A percentile compares a stretch with the other conserved stretches of the same genome.
These are phyloP conservation scores for Drosophila nikananu DNA, from an alignment of 1,140 invertebrate genomes.

Conservation along the genomic window DNA sequence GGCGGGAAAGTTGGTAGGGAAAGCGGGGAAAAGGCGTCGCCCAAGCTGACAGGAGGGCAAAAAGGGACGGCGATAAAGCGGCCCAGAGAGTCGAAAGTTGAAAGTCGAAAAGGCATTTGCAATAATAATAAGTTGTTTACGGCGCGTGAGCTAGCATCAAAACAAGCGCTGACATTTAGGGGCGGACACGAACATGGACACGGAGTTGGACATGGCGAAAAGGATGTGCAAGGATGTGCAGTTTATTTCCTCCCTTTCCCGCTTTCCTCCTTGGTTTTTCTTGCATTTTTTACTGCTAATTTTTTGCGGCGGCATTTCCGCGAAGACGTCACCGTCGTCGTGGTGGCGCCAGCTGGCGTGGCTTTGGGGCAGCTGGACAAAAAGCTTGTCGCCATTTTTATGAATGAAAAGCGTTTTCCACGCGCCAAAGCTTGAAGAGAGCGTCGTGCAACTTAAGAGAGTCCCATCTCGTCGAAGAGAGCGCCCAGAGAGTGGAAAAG, in stretches of 20 bases:
- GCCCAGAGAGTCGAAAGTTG: constrained; percentile 9
- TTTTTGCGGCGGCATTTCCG: constrained; percentile 36
- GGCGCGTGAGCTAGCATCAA: constrained; percentile 82
- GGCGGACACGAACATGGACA: constrained; percentile 73
- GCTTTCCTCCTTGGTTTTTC: background rate
- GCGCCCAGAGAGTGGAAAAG: constrained; percentile 16
- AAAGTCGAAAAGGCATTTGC: constrained; percentile 59
- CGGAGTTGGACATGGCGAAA: constrained; percentile 49
- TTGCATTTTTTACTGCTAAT: constrained; percentile 24
- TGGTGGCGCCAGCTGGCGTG: constrained; percentile 71
- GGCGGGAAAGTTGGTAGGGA: constrained; percentile 26
- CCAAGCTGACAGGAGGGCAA: constrained; percentile 12
- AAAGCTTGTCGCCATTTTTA: constrained; percentile 80
- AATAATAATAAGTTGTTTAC: constrained; percentile 84
- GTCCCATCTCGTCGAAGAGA: background rate
- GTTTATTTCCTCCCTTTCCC: constrained; percentile 3
- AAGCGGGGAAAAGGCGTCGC: background rate
- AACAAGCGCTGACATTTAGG: constrained; percentile 83
- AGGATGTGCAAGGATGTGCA: constrained; percentile 52
- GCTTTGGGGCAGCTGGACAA: constrained; percentile 63
- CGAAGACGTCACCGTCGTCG: constrained; percentile 19
- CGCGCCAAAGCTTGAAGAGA: constrained; percentile 43
- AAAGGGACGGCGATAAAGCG: constrained; percentile 28
- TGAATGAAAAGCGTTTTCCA: constrained; percentile 76
- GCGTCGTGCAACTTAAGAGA: constrained; percentile 17